Percentiles rank a stretch among this genome's conserved stretches.
Evolutionary conservation across 1,140 invertebrate species (phyloP).

Genomic region (Metopolophium dirhodum): DNA sequence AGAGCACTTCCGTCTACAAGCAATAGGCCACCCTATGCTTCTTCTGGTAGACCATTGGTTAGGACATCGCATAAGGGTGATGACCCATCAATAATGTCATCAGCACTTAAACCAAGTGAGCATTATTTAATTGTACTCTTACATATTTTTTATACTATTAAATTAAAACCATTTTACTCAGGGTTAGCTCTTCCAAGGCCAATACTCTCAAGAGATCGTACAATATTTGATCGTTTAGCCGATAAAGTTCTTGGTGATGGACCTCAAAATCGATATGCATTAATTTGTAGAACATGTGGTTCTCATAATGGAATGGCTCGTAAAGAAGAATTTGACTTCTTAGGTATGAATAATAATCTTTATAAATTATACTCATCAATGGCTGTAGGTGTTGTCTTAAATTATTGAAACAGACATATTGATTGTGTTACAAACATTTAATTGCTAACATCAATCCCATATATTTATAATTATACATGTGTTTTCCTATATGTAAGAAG

Average conservation of each 20-base stretch:
- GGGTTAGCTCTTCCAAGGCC: slow-evolving; percentile 64
- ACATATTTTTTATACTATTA: not conserved
- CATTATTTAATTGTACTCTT: not conserved
- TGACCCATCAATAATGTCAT: slow-evolving; percentile 1
- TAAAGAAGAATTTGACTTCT: slow-evolving; percentile 94
- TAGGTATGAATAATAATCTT: slow-evolving; percentile 67
- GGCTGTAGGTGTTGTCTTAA: no score
- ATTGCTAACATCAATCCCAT: not conserved
- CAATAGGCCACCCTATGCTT: slow-evolving; percentile 16
- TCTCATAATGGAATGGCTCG: slow-evolving; percentile 98
- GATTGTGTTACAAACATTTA: not conserved
- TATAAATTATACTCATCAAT: not conserved
- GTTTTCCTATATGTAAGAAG: no score
- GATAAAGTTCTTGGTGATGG: slow-evolving; percentile 96
- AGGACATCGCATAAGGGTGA: not conserved
- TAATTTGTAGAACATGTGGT: slow-evolving; percentile 90
- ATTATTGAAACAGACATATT: not conserved
- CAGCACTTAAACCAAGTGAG: slow-evolving; percentile 33
- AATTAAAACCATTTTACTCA: not conserved
- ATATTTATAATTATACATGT: no score
- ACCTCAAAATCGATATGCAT: slow-evolving; percentile 89
- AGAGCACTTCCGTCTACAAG: not conserved
- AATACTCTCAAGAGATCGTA: slow-evolving; percentile 70
- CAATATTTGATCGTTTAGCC: slow-evolving; percentile 83
- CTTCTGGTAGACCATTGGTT: not conserved